phyloP scores from a whole-genome alignment of 2,888 invertebrate species.

The Mylabris sibirica region DNA sequence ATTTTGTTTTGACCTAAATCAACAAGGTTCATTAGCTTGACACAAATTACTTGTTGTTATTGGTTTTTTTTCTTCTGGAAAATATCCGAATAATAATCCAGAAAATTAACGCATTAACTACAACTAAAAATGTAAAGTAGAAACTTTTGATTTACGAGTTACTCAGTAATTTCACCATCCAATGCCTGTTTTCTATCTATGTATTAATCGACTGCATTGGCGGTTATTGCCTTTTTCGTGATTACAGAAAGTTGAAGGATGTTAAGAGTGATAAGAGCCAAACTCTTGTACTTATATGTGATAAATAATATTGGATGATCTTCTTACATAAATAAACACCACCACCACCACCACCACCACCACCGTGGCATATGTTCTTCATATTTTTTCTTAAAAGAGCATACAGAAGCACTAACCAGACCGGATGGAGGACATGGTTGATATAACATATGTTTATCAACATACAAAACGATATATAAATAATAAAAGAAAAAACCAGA shows the following conservation, averaged over 20 bases:
- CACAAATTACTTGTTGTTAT: slow-evolving; percentile 2
- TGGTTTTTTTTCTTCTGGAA: background rate
- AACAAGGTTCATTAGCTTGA: slow-evolving; percentile 12
- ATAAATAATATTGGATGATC: background rate
- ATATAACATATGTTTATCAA: slow-evolving; percentile 7
- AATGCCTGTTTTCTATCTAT: no score
- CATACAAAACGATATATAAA: background rate
- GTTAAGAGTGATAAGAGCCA: no score
- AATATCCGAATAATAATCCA: background rate
- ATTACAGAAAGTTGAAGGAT: no score
- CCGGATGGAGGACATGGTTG: slow-evolving; percentile 7
- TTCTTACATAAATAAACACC: slow-evolving; percentile 3
- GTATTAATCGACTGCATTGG: no score
- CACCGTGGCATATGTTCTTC: background rate
- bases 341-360: background rate
- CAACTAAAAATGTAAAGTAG: background rate
- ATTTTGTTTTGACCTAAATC: slow-evolving; percentile 4
- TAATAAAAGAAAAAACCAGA: slow-evolving; percentile 7
- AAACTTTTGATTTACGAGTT: no score
- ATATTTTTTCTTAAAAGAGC: background rate
- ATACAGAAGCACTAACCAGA: background rate
- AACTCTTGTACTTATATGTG: background rate
- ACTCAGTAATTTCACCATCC: no score
- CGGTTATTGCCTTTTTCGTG: no score
- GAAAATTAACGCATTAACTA: background rate